A percentile compares a stretch with the other conserved stretches of the same genome.
Evolutionary conservation across 2,113 vertebrate genomes (phyloP).

Genomic region (Papio anubis): DNA sequence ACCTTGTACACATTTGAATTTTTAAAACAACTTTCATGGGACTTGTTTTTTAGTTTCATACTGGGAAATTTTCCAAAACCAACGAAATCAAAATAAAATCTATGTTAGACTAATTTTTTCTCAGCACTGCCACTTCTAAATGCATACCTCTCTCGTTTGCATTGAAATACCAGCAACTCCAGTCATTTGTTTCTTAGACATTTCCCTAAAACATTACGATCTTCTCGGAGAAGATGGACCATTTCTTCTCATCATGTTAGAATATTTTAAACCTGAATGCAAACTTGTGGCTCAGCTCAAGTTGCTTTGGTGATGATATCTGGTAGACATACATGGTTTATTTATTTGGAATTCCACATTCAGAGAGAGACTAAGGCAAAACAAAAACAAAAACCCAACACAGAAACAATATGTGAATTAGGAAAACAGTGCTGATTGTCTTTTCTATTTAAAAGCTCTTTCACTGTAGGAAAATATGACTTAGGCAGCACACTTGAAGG

Average conservation of each 20-base stretch:
- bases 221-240: not conserved
- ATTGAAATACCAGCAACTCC: too few species aligned
- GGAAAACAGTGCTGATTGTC: not conserved
- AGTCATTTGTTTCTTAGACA: not conserved
- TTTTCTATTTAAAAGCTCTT: not conserved
- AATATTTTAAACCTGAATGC: not conserved
- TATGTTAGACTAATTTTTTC: not conserved
- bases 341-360: not conserved
- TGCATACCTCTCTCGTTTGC: not conserved
- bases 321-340: not conserved
- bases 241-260: not conserved
- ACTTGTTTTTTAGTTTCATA: not conserved
- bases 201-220: not conserved
- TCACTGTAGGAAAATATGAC: not conserved
- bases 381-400: not conserved
- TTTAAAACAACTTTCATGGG: not conserved
- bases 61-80: not conserved
- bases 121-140: not conserved
- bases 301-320: not conserved
- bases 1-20: not conserved
- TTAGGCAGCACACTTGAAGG: not conserved
- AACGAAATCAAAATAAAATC: not conserved
- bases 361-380: not conserved
- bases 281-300: not conserved
- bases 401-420: not conserved